Percentiles rank a stretch among this genome's conserved stretches.
phyloP scores from a whole-genome alignment of 2,888 invertebrate species.

The Spisula subtruncata region DNA sequence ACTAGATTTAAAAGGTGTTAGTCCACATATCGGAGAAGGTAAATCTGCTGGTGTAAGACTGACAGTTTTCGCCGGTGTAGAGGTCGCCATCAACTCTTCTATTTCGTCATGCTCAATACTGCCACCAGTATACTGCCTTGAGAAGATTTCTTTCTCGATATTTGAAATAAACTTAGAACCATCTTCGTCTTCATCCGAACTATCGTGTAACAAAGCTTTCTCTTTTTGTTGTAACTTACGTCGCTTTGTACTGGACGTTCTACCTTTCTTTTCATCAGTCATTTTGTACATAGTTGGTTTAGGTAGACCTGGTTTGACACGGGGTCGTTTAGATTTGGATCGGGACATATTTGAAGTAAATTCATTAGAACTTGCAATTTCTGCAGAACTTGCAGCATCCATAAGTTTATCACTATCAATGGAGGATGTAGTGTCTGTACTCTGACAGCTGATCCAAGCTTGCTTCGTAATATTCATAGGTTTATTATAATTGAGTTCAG shows the following conservation, averaged over 20 bases:
- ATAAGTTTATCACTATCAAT: conserved; percentile 68
- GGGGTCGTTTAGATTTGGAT: conserved; percentile 59
- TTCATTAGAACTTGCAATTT: conserved; percentile 55
- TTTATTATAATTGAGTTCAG: conserved; percentile 55
- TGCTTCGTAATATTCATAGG: conserved; percentile 73
- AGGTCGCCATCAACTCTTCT: conserved; percentile 71
- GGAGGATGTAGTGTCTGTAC: conserved; percentile 53
- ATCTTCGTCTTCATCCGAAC: conserved; percentile 76
- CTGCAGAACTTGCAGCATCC: conserved; percentile 62
- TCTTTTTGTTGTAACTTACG: conserved; percentile 73
- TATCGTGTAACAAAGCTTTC: conserved; percentile 71
- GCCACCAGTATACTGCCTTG: conserved; percentile 58
- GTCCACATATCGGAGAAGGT: conserved; percentile 76
- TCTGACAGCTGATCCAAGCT: conserved; percentile 75
- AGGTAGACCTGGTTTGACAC: conserved; percentile 73
- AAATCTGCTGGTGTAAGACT: conserved; percentile 64
- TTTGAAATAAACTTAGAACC: conserved; percentile 69
- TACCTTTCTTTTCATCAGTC: conserved; percentile 52
- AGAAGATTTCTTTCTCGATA: conserved; percentile 74
- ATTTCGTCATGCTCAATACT: conserved; percentile 55
- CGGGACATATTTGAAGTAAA: conserved; percentile 33
- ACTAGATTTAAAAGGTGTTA: conserved; percentile 71
- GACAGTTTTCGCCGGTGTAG: conserved; percentile 75
- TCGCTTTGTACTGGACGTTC: conserved; percentile 67
- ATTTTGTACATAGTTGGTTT: conserved; percentile 76